Conservation (phyloP, 2,113 vertebrate genomes). For the Istiophorus platypterus region DNA sequence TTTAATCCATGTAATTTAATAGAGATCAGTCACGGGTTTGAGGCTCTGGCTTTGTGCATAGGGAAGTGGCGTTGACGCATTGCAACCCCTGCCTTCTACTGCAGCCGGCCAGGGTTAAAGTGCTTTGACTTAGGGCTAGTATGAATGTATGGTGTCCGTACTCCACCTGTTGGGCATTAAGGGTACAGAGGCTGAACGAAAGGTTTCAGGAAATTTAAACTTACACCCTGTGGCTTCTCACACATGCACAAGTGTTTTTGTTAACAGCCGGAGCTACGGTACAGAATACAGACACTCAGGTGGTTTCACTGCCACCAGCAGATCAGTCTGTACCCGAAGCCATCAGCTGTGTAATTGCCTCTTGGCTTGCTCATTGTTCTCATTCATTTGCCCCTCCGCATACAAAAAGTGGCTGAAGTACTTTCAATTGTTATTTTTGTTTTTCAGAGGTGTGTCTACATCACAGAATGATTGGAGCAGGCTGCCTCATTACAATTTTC, state of each 20-base stretch:
- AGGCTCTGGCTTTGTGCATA: slow-evolving; percentile 58
- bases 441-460: slow-evolving; percentile 63
- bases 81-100: slow-evolving; percentile 36
- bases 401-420: slow-evolving; percentile 60
- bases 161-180: slow-evolving; percentile 43
- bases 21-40: slow-evolving; percentile 75
- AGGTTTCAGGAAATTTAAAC: slow-evolving; percentile 5
- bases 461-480: slow-evolving; percentile 56
- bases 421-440: slow-evolving; percentile 63
- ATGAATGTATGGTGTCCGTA: slow-evolving; percentile 42
- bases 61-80: slow-evolving; percentile 59
- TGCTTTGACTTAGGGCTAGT: slow-evolving; percentile 21
- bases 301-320: slow-evolving; percentile 43
- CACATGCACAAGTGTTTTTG: slow-evolving; percentile 1
- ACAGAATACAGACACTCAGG: slow-evolving; percentile 39
- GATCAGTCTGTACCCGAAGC: slow-evolving; percentile 44
- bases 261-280: slow-evolving; percentile 27
- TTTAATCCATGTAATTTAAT: slow-evolving; percentile 86
- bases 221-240: slow-evolving; percentile 14
- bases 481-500: slow-evolving; percentile 56
- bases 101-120: slow-evolving; percentile 46
- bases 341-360: slow-evolving; percentile 70
- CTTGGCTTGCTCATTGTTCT: slow-evolving; percentile 64
- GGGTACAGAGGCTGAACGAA: slow-evolving; percentile 4
- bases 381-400: slow-evolving; percentile 62